phyloP scores from a whole-genome alignment of 2,113 vertebrate species.

The Vulpes vulpes region DNA sequence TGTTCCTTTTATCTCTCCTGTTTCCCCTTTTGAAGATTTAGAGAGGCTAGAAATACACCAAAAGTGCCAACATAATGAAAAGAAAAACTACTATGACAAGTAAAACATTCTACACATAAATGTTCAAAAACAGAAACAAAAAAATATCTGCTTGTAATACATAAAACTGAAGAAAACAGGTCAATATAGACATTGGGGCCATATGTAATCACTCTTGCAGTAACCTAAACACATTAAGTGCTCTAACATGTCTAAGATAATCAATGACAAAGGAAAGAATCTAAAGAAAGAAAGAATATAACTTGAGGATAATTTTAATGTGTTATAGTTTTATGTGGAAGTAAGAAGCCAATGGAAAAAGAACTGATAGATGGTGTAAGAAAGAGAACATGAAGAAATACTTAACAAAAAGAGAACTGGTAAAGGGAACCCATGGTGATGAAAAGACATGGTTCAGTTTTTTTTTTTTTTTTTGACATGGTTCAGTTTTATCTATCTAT shows the following conservation, averaged over 20 bases:
- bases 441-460: background rate
- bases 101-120: background rate
- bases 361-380: background rate
- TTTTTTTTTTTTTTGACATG: background rate
- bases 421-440: background rate
- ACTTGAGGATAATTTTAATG: background rate
- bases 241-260: background rate
- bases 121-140: slow-evolving; percentile 12
- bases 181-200: background rate
- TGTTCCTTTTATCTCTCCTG: background rate
- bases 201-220: background rate
- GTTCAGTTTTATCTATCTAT: background rate
- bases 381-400: background rate
- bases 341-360: background rate
- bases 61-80: background rate
- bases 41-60: slow-evolving; percentile 22
- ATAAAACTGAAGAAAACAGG: background rate
- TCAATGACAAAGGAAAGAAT: background rate
- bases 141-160: background rate
- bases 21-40: background rate
- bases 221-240: background rate
- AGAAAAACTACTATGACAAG: slow-evolving; percentile 3
- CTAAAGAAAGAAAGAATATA: background rate
- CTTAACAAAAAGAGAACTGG: background rate
- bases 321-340: background rate